Percentiles rank a stretch among this genome's conserved stretches.
These are phyloP conservation scores for Petrolisthes manimaculis DNA, from an alignment of 2,888 invertebrate species.

Conservation along the genomic window DNA sequence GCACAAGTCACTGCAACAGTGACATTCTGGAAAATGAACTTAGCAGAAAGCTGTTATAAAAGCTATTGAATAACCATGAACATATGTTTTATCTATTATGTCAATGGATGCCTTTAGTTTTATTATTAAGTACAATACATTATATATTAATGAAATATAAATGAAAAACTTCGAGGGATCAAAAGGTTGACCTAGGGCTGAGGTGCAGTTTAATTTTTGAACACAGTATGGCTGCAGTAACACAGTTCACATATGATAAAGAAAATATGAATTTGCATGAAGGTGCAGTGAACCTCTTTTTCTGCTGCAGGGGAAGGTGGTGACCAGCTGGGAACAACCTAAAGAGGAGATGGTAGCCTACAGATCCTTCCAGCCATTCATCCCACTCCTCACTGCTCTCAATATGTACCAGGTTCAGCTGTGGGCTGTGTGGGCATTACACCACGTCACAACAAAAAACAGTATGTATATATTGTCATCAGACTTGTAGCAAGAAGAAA, in stretches of 20 bases:
- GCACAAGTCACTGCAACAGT: neutral
- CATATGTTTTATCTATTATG: too few species aligned
- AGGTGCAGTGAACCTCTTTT: neutral
- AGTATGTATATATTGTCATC: constrained; percentile 72
- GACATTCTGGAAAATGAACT: neutral
- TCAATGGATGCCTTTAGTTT: too few species aligned
- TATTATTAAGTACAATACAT: too few species aligned
- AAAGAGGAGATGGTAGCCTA: constrained; percentile 83
- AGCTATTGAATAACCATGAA: too few species aligned
- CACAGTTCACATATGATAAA: neutral
- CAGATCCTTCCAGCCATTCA: constrained; percentile 80
- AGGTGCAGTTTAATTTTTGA: too few species aligned
- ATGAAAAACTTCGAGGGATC: too few species aligned
- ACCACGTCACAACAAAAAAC: constrained; percentile 82
- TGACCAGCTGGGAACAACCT: constrained; percentile 77
- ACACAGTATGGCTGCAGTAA: too few species aligned
- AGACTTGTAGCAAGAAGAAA: neutral
- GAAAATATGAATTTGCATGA: too few species aligned
- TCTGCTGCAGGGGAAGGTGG: constrained; percentile 72
- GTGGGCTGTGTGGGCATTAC: constrained; percentile 85
- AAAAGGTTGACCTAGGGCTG: too few species aligned
- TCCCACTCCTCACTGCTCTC: constrained; percentile 75
- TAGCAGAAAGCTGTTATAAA: too few species aligned
- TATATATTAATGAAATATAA: too few species aligned
- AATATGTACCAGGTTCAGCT: constrained; percentile 78